Evolutionary conservation across 2,888 invertebrate genomes (phyloP), one percentile per base, ranked within the genome.

Genomic region (Hemicrepidius hirtus): DNA sequence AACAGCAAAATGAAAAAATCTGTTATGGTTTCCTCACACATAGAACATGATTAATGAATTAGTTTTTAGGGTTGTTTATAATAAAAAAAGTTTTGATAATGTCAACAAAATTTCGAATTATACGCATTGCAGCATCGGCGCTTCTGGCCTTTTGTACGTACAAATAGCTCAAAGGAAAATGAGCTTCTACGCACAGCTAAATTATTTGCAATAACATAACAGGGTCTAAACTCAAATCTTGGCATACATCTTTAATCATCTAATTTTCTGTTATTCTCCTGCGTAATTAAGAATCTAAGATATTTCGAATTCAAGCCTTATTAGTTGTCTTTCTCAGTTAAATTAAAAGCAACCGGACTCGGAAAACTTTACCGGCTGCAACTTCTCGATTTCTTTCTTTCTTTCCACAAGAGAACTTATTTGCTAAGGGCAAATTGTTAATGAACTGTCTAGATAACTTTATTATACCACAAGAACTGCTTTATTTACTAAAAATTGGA

Each of bases 81-180:
- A 44, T 44, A 18, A 44, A 18, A 18, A 18, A 44, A 7, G 18
- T 3, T 18, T 44, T 44, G 16, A 44, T 18, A 18, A 44, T 18
- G 18, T 44, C 13, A 44, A 44, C 44, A 44, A 44, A 40, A 44
- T 44, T 16, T 18, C 16, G 44, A 44, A 16, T 44, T 44, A 44
- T 16, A 44, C 44, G 44, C 44, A 44, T 18, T 44, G 44, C 44
- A 44, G 44, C 44, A 44, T 13, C 44, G 18, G 18, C 44, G 44
- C 16, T 44, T 7, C 18, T 44, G 44, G 44, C 18, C 44, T 44
- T 7, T 44, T 44, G 18, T 44, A 32, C 32, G 32, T 32, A 44
- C 44, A 44, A 44, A 44, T 44, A 44, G 44, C 44, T 44, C 44
- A 44, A 44, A 44, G 44, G 44, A 16, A 18, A 44, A 44, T 18